These are phyloP conservation scores for Drosophila kurseongensis DNA, from an alignment of 1,140 invertebrate species.

Conservation along the genomic window DNA sequence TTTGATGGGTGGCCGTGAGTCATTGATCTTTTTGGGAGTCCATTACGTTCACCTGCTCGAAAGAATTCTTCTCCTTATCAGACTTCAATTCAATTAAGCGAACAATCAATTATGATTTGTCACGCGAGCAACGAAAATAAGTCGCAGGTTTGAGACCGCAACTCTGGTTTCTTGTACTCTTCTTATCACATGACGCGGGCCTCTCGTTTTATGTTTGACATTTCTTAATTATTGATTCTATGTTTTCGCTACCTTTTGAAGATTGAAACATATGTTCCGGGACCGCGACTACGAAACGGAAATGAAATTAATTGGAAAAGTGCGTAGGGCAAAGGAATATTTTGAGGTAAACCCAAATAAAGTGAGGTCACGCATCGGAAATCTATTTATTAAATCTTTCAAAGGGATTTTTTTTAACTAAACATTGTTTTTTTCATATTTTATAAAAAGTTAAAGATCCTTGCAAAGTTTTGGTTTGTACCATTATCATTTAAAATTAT, in stretches of 20 bases:
- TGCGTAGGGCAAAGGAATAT: constrained; percentile 53
- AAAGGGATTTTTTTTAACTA: too few species aligned
- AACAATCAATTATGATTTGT: constrained; percentile 83
- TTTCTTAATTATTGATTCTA: constrained; percentile 83
- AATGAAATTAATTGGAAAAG: constrained; percentile 83
- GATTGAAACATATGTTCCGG: constrained; percentile 75
- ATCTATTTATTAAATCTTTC: neutral
- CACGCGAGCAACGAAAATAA: constrained; percentile 68
- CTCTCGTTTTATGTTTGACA: constrained; percentile 78
- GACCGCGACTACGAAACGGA: constrained; percentile 60
- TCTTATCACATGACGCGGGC: constrained; percentile 63
- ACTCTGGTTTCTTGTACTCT: constrained; percentile 6
- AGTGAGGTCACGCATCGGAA: constrained; percentile 10
- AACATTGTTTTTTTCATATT: too few species aligned
- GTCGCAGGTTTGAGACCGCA: constrained; percentile 24
- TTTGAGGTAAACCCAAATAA: constrained; percentile 88
- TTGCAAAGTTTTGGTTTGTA: too few species aligned
- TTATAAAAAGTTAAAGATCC: too few species aligned
- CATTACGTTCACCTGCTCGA: constrained; percentile 15
- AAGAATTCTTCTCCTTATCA: constrained; percentile 52
- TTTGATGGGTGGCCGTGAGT: constrained; percentile 46
- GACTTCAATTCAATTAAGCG: constrained; percentile 77
- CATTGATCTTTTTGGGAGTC: constrained; percentile 31
- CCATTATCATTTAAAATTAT: too few species aligned
- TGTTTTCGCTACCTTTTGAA: constrained; percentile 83